A percentile compares a stretch with the other conserved stretches of the same genome.
phyloP scores from a whole-genome alignment of 2,888 invertebrate genomes.

The Stenurella melanura region DNA sequence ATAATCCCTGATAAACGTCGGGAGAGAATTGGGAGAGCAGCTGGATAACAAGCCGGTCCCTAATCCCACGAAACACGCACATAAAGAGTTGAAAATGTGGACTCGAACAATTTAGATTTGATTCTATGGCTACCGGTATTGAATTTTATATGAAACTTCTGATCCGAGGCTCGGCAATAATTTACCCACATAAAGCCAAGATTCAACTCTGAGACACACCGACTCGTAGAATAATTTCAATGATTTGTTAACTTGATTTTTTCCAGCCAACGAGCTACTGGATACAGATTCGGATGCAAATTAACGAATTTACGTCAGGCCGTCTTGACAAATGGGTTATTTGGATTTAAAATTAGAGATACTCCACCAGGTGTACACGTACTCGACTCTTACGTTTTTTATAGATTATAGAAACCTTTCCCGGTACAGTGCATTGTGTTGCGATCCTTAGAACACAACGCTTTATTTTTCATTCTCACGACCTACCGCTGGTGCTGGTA shows the following conservation, averaged over 20 bases:
- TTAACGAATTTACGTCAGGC: constrained; percentile 67
- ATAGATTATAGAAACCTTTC: constrained; percentile 51
- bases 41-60: constrained; percentile 57
- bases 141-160: constrained; percentile 62
- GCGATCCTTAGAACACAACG: background rate
- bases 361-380: constrained; percentile 51
- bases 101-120: constrained; percentile 65
- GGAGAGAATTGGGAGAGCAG: constrained; percentile 61
- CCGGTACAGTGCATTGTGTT: background rate
- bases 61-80: constrained; percentile 61
- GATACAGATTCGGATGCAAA: constrained; percentile 68
- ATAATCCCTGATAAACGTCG: constrained; percentile 64
- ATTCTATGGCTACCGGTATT: constrained; percentile 65
- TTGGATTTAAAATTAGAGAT: constrained; percentile 66
- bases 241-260: constrained; percentile 68
- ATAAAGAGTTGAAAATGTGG: constrained; percentile 67
- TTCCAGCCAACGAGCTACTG: constrained; percentile 64
- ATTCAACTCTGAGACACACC: constrained; percentile 54
- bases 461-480: background rate
- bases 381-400: constrained; percentile 41
- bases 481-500: background rate
- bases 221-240: constrained; percentile 63
- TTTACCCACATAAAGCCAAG: constrained; percentile 59
- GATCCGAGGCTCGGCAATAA: constrained; percentile 56
- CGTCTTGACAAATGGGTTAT: constrained; percentile 66